Percentiles rank a stretch among this genome's conserved stretches.
Conservation (phyloP, 2,113 vertebrate species). For the Pholis gunnellus region DNA sequence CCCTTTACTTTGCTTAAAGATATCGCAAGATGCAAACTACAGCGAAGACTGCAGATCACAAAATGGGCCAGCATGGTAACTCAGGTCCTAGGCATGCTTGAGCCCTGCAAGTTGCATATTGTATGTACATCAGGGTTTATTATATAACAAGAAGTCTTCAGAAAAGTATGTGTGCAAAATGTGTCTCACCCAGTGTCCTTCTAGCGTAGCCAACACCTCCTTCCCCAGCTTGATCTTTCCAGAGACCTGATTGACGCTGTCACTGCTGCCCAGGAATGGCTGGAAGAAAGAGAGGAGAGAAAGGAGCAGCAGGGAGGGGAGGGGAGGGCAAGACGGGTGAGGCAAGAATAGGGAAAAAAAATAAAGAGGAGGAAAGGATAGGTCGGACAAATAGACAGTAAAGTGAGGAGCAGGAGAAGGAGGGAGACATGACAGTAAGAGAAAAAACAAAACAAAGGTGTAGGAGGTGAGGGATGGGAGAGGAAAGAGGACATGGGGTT, state of each 20-base stretch:
- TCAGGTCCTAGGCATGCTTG: background rate
- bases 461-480: constrained; percentile 1
- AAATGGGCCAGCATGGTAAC: background rate
- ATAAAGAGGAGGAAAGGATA: background rate
- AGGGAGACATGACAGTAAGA: background rate
- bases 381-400: background rate
- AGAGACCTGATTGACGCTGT: constrained; percentile 95
- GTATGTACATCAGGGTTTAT: background rate
- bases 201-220: constrained; percentile 95
- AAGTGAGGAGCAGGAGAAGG: background rate
- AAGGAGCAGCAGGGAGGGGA: background rate
- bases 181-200: constrained; percentile 95
- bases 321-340: background rate
- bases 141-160: background rate
- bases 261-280: constrained; percentile 97
- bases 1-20: background rate
- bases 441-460: background rate
- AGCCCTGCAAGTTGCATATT: background rate
- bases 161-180: background rate
- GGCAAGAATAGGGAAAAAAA: background rate
- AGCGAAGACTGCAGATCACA: background rate
- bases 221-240: constrained; percentile 98
- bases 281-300: constrained; percentile 69
- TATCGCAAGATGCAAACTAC: background rate
- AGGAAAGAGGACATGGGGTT: background rate